phyloP scores from a whole-genome alignment of 2,888 invertebrate species.

The Rhimphoctona megacephalus region DNA sequence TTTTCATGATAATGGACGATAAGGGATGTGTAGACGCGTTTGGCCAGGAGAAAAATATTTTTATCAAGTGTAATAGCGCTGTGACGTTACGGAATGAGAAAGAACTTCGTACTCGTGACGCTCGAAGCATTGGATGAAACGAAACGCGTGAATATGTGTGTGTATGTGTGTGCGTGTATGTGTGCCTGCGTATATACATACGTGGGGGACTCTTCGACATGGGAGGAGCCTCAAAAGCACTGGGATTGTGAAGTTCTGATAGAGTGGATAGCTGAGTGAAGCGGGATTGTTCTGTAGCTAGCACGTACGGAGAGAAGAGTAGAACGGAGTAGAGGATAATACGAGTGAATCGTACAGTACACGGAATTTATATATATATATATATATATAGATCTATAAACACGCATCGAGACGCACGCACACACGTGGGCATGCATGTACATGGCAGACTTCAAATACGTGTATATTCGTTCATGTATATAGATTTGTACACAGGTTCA shows the following conservation, averaged over 20 bases:
- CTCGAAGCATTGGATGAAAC: constrained; percentile 47
- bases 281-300: constrained; percentile 61
- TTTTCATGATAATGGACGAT: neutral
- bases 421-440: neutral
- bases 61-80: constrained; percentile 13
- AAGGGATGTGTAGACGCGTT: neutral
- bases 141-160: constrained; percentile 23
- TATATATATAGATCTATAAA: constrained; percentile 3
- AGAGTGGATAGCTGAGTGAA: constrained; percentile 63
- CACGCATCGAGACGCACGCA: neutral
- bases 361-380: constrained; percentile 42
- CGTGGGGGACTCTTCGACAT: constrained; percentile 61
- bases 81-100: constrained; percentile 26
- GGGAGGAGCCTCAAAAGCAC: constrained; percentile 64
- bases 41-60: constrained; percentile 33
- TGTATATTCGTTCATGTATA: neutral
- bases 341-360: constrained; percentile 53
- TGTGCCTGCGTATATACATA: neutral
- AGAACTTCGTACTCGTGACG: constrained; percentile 19
- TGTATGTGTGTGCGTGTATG: neutral
- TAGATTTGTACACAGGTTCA: constrained; percentile 20
- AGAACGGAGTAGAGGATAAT: constrained; percentile 57
- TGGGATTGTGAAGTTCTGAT: constrained; percentile 62
- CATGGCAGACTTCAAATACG: neutral
- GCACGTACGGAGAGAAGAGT: constrained; percentile 56